Evolutionary conservation across 2,888 invertebrate species (phyloP), one percentile per base, ranked within the genome.

Genomic region (Rhagonycha fulva): DNA sequence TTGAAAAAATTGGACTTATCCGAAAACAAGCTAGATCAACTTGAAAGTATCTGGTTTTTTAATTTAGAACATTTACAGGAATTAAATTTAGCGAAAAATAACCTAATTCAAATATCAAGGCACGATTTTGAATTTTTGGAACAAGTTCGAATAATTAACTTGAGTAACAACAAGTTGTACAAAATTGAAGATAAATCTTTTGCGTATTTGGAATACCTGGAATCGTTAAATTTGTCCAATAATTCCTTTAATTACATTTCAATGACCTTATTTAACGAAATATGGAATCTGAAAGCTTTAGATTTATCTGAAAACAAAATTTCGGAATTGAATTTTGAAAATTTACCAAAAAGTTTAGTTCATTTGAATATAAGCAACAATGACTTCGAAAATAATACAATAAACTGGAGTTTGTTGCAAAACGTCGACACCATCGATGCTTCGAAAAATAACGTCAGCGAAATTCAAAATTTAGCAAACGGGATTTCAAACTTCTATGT

Each of bases 291-390:
- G n/a, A 24, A 10, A 14, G 7, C 7, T 63, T 62, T 77, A 30
- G 77, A 77, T 68, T 4, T 77, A 32, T 77, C 77, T 0, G n/a
- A n/a, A n/a, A 77, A 77, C 26, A 14, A 68, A 1, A 60, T 76
- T 14, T 9, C 14, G 23, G 14, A 62, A n/a, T 66, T 74, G 26
- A 63, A 30, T 11, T 70, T 76, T 73, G n/a, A 19, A 12, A 23
- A 3, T 11, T 19, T 76, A 11, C 71, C 76, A 5, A 47, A 68
- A 23, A 23, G 4, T 32, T 60, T 76, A 60, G 32, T 32, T 12
- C n/a, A 24, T 9, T 62, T 76, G 5, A 73, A 76, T 23, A 62
- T 74, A 7, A 76, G 74, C 24, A 62, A 71, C 67, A 76, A 76
- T 19, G 14, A 24, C 14, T 28, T 23, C 4, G 14, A 11, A 24